A percentile compares a stretch with the other conserved stretches of the same genome.
Conservation (phyloP, 1,140 invertebrate genomes). For the Drosophila rufa region DNA sequence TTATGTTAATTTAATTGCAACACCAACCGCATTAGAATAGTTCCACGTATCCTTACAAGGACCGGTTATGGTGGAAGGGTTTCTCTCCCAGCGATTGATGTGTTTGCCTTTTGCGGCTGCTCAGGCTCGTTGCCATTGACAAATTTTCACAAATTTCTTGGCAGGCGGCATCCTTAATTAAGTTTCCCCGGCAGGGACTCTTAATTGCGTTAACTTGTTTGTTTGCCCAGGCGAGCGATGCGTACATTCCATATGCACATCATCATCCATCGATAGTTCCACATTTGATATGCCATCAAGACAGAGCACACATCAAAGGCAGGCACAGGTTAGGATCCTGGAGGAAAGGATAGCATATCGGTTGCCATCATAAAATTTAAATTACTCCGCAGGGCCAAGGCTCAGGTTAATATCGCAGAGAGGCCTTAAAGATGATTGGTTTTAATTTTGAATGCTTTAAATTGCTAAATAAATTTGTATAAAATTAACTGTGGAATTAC, state of each 20-base stretch:
- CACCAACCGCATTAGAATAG: constrained; percentile 78
- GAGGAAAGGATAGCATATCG: not conserved
- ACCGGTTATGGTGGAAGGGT: constrained; percentile 27
- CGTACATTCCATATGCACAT: constrained; percentile 47
- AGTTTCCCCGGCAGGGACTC: constrained; percentile 49
- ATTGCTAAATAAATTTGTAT: not conserved
- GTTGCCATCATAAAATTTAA: constrained; percentile 56
- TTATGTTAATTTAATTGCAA: constrained; percentile 84
- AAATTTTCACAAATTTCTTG: constrained; percentile 50
- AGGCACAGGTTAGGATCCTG: constrained; percentile 17
- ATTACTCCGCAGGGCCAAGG: constrained; percentile 25
- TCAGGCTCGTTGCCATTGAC: constrained; percentile 66
- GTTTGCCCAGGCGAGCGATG: constrained; percentile 37
- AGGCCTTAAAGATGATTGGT: not conserved
- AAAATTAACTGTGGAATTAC: not conserved
- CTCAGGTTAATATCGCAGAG: not conserved
- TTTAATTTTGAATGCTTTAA: not conserved
- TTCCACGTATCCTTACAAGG: constrained; percentile 65
- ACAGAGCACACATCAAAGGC: constrained; percentile 68
- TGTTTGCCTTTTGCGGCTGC: constrained; percentile 75
- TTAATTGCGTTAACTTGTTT: constrained; percentile 72
- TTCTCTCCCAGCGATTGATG: constrained; percentile 44
- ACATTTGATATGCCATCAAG: constrained; percentile 71
- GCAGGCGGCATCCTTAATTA: constrained; percentile 66
- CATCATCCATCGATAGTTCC: constrained; percentile 78